phyloP scores from a whole-genome alignment of 92 coral and sea anemone genomes.

The Chrysogorgia sp. region DNA sequence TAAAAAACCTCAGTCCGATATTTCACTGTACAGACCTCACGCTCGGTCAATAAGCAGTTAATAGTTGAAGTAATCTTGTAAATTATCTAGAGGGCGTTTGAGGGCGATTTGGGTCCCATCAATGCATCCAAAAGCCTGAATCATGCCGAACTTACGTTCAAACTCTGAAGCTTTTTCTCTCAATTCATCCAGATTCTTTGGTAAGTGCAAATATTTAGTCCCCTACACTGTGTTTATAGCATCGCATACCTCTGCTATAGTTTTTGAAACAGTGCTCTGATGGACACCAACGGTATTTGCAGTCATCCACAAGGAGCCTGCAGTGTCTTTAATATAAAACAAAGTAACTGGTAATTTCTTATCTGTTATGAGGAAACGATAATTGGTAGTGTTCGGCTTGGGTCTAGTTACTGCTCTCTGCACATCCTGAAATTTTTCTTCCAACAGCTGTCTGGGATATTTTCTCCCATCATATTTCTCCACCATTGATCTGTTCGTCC shows the following conservation, averaged over 20 bases:
- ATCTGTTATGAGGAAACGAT: conserved; percentile 54
- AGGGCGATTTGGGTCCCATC: too few relatives aligned
- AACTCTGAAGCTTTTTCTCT: conserved; percentile 53
- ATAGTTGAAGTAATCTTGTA: too few relatives aligned
- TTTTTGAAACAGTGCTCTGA: conserved; percentile 55
- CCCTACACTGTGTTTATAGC: conserved; percentile 45
- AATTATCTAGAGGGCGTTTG: too few relatives aligned
- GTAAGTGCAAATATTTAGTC: conserved; percentile 47
- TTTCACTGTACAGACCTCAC: too few relatives aligned
- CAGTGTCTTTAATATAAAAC: conserved; percentile 58
- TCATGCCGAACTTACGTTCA: conserved; percentile 46
- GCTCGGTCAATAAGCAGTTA: too few relatives aligned
- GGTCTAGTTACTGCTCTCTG: conserved; percentile 38
- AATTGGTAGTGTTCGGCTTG: conserved; percentile 45
- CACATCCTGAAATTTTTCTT: conserved; percentile 49
- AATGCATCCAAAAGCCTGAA: conserved; percentile 43
- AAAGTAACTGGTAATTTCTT: conserved; percentile 57
- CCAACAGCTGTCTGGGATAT: conserved; percentile 50
- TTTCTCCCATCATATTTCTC: conserved; percentile 40
- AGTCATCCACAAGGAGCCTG: conserved; percentile 62
- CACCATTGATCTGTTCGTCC: conserved; percentile 57
- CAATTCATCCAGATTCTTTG: conserved; percentile 54
- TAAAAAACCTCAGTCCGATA: too few relatives aligned
- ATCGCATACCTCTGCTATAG: conserved; percentile 48
- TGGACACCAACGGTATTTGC: conserved; percentile 60